Base-by-base conservation (phyloP, 2,888 invertebrate species). In the Lasioglossum zephyrum region DNA sequence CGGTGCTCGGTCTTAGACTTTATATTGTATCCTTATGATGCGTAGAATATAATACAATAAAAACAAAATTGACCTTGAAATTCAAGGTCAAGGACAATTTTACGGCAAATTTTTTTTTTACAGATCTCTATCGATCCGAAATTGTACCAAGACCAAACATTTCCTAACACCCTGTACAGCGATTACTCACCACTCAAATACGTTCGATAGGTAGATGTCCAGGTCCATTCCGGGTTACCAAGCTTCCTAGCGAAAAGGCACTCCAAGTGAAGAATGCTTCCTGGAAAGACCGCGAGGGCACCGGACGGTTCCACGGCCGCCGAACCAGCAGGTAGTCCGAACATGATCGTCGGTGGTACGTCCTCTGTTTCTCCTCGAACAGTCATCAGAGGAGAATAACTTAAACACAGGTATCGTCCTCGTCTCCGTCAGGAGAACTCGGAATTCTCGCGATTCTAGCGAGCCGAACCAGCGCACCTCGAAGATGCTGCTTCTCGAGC, bases 221-320 rank as follows among this genome's bases (percentile, higher is more conserved):
- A 98, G 76, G 97, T 97, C 98, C 98, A 98, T 92, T 98, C 97
- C 0, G 98, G 98, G 87, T 97, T 97, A 1, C 98, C 98, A 36
- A 97, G 95, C 31, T 97, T 96, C 57, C 98, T 96, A 1, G 97
- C 97, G 92, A 97, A 97, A 91, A 98, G 96, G 94, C 98, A 98
- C 95, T 98, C 98, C 84, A 98, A 96, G 93, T 98, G 97, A 31
- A 98, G 95, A 6, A 97, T 97, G 88, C 97, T 97, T 88, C 97
- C 98, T 0, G 98, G 98, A 91, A 97, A 97, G 69, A 98, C 97
- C 44, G 97, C 97, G 86, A 98, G 95, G 88, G 97, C 97, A 18
- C 98, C 98, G 1, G 97, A 96, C 0, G 97, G 97, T 92, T 97
- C 98, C 77, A 98, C 97, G 5, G 97, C 97, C 36, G 97, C 98